Conservation (phyloP, 2,113 vertebrate species). For the Paratilapia polleni region DNA sequence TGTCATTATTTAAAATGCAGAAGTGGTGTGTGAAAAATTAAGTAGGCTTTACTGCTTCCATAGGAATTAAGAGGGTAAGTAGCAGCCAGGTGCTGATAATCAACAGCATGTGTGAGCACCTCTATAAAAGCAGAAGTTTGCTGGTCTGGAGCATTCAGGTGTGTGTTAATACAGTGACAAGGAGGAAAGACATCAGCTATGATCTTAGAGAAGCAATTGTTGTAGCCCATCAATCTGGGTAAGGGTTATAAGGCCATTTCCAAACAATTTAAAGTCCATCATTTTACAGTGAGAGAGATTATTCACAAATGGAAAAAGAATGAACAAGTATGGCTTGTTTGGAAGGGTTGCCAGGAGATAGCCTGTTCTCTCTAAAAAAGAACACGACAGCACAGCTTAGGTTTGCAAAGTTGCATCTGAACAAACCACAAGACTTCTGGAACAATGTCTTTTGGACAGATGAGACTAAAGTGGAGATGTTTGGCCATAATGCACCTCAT, state of each 20-base stretch:
- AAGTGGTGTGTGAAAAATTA: too few relatives aligned
- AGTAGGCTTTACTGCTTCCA: too few relatives aligned
- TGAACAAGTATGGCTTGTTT: not conserved
- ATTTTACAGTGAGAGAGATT: not conserved
- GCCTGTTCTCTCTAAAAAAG: not conserved
- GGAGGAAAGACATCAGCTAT: not conserved
- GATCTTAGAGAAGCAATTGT: not conserved
- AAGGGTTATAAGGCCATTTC: not conserved
- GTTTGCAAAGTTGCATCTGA: not conserved
- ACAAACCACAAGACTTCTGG: not conserved
- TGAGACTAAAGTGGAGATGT: not conserved
- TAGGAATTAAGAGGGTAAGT: too few relatives aligned
- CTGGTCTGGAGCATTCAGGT: not conserved
- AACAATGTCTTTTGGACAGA: not conserved
- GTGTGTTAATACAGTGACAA: not conserved
- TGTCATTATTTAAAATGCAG: not conserved
- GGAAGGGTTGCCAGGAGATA: too few relatives aligned
- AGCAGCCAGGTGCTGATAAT: too few relatives aligned
- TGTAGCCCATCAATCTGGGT: not conserved
- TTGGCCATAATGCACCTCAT: not conserved
- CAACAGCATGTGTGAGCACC: not conserved
- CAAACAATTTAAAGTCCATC: not conserved
- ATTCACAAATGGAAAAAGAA: not conserved
- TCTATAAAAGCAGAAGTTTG: not conserved
- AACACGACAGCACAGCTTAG: not conserved